phyloP scores from a whole-genome alignment of 1,140 invertebrate species.

The Trialeurodes vaporariorum region DNA sequence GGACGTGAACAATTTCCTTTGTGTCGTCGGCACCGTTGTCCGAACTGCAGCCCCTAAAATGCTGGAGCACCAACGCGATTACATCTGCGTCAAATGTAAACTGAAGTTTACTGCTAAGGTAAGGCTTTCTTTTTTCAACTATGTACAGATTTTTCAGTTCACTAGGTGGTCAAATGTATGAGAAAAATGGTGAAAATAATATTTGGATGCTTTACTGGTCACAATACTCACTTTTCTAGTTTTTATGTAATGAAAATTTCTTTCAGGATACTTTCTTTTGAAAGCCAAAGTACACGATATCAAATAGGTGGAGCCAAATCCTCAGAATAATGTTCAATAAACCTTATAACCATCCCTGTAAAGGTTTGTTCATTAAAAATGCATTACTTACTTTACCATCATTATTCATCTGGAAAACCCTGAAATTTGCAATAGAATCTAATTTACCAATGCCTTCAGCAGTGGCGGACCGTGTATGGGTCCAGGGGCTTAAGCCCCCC shows the following conservation, averaged over 20 bases:
- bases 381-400: no score
- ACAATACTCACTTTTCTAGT: not conserved
- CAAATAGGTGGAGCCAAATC: not conserved
- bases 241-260: slow-evolving; percentile 2
- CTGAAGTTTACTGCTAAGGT: slow-evolving; percentile 50
- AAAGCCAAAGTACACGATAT: not conserved
- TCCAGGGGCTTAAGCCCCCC: no score
- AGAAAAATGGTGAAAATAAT: no score
- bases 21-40: slow-evolving; percentile 55
- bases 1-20: slow-evolving; percentile 52
- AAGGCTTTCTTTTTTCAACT: slow-evolving; percentile 6
- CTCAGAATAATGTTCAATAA: not conserved
- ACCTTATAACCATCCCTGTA: no score
- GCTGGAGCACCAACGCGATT: slow-evolving; percentile 59
- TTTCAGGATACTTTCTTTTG: no score
- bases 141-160: no score
- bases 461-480: not conserved
- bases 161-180: no score
- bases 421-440: no score
- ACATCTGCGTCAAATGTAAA: slow-evolving; percentile 67
- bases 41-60: slow-evolving; percentile 61
- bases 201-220: not conserved
- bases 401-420: no score
- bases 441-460: no score
- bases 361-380: no score